phyloP scores from a whole-genome alignment of 2,888 invertebrate species.

The Platycnemis pennipes region DNA sequence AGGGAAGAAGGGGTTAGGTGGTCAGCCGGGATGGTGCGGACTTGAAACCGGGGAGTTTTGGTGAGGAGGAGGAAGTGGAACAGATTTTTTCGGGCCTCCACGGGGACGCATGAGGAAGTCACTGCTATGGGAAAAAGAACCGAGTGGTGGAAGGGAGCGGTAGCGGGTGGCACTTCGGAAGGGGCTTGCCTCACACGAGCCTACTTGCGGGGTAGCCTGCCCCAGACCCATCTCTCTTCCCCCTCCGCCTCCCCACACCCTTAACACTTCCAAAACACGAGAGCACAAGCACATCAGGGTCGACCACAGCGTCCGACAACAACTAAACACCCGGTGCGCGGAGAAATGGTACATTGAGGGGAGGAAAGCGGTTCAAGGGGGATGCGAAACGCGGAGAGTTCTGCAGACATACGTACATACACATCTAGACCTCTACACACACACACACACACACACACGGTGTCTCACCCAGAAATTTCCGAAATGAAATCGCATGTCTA shows the following conservation, averaged over 20 bases:
- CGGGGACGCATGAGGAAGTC: neutral
- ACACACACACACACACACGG: neutral
- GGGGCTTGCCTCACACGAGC: neutral
- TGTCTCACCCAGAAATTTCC: neutral
- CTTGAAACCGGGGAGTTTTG: neutral
- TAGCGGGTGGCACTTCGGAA: neutral
- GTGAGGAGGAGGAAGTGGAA: neutral
- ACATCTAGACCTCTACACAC: no score
- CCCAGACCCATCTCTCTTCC: neutral
- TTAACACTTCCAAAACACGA: neutral
- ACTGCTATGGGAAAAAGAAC: neutral
- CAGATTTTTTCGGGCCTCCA: neutral
- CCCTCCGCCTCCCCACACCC: neutral
- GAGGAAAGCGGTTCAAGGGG: neutral
- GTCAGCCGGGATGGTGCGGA: neutral
- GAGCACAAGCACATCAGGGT: slow-evolving; percentile 17
- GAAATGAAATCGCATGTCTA: slow-evolving; percentile 36
- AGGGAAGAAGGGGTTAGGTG: neutral
- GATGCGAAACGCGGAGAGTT: neutral
- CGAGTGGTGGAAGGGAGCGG: neutral
- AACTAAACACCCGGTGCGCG: slow-evolving; percentile 2
- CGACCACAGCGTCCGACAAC: slow-evolving; percentile 24
- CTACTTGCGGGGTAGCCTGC: neutral
- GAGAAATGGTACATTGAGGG: neutral
- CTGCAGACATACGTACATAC: neutral